Base-by-base conservation (phyloP, 2,113 vertebrate species). In the Muscicapa adusta region DNA sequence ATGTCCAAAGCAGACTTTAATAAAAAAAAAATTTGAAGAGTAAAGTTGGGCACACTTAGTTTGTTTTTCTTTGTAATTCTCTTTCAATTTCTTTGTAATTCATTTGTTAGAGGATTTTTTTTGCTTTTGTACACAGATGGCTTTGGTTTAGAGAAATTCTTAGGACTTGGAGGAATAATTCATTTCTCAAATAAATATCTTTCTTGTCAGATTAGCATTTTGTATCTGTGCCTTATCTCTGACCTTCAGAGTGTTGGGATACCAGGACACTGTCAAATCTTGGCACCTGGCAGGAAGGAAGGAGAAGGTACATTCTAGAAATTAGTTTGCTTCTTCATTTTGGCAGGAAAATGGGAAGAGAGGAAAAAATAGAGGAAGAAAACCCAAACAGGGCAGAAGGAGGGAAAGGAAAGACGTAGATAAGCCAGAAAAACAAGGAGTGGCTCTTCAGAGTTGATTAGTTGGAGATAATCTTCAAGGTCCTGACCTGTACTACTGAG, bases 361-460 rank as follows among this genome's bases (percentile, higher is more conserved):
- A 61, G 31, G 12, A 43, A 61, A 75, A 76, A 51, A 43, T 19
- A 76, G 25, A 14, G 34, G 3, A 7, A 13, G 10, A 58, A 89
- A 81, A 33, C 31, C 29, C 31, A 28, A 62, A 5, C 40, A 68
- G 58, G 16, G 71, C 38, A 61, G 45, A 88, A 76, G 22, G 0
- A 11, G 56, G 19, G 20, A 34, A 57, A 54, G 53, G n/a, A 61
- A 82, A 34, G 61, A 50, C 0, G 0, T 28, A 60, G 70, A 57
- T 63, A 51, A 84, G 72, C 60, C 40, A 87, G 87, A 42, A 91
- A 91, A 94, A 87, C 65, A 78, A 87, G 87, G 93, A 94, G 74
- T 78, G 91, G 58, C 74, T 75, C 94, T 74, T 81, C 15, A 29
- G 88, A 89, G 71, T 85, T 90, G 62, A 65, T 79, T 91, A 38